A percentile compares a stretch with the other conserved stretches of the same genome.
phyloP scores from a whole-genome alignment of 2,797 vertebrate species.

The Phaenicophaeus curvirostris region DNA sequence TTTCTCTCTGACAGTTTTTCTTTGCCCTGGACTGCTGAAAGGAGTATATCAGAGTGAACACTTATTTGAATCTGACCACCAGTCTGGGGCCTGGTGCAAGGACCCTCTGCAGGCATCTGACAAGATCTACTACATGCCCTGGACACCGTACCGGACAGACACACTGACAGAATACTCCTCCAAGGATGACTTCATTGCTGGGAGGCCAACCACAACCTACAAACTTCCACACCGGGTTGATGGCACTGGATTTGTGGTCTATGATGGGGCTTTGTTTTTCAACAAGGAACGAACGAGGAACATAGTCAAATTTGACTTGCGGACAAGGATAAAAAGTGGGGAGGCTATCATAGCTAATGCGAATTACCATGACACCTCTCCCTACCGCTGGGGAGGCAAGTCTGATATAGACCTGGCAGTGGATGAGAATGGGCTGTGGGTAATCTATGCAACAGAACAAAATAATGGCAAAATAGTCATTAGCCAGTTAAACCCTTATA shows the following conservation, averaged over 20 bases:
- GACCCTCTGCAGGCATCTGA: constrained; percentile 97
- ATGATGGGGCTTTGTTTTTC: constrained; percentile 97
- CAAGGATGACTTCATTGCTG: constrained; percentile 97
- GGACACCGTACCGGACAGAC: constrained; percentile 96
- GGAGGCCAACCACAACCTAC: constrained; percentile 95
- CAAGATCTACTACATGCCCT: constrained; percentile 99
- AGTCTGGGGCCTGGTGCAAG: constrained; percentile 98
- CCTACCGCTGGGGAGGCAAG: constrained; percentile 98
- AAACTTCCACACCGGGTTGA: constrained; percentile 97
- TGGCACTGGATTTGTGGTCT: constrained; percentile 96
- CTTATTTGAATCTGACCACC: constrained; percentile 98
- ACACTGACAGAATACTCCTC: constrained; percentile 96
- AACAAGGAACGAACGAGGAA: constrained; percentile 98
- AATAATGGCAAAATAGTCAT: constrained; percentile 98
- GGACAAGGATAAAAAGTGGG: constrained; percentile 97
- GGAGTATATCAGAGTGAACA: constrained; percentile 99
- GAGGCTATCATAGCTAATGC: constrained; percentile 98
- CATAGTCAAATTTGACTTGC: constrained; percentile 96
- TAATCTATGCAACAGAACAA: constrained; percentile 98
- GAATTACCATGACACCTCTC: constrained; percentile 98
- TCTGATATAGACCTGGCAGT: constrained; percentile 97
- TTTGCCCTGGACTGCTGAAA: constrained; percentile 96
- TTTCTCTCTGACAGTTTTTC: constrained; percentile 87
- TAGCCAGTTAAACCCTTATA: constrained; percentile 97
- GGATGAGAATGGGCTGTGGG: constrained; percentile 98